Percentiles rank a stretch among this genome's conserved stretches.
Evolutionary conservation across 2,888 invertebrate species (phyloP).

Genomic region (Bursaphelenchus okinawaensis): DNA sequence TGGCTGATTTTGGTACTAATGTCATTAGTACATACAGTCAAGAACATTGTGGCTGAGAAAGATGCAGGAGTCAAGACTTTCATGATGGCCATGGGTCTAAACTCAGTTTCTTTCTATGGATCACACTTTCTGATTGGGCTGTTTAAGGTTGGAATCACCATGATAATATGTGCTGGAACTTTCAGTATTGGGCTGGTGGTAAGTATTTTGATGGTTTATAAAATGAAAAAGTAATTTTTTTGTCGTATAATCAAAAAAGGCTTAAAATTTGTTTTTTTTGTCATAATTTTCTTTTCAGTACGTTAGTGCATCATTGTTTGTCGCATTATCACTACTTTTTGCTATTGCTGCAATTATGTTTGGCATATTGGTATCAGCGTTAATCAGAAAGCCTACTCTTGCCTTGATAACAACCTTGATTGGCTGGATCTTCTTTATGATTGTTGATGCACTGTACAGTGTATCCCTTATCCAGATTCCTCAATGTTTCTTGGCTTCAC

Average conservation of each 20-base stretch:
- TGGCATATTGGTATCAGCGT: conserved; percentile 27
- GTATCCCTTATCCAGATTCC: conserved; percentile 23
- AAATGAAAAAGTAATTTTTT: neutral
- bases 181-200: conserved; percentile 22
- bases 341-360: conserved; percentile 20
- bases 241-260: too few relatives aligned
- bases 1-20: conserved; percentile 41
- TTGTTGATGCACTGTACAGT: conserved; percentile 15
- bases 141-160: conserved; percentile 39
- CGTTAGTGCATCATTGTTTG: conserved; percentile 22
- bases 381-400: conserved; percentile 16
- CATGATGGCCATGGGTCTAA: conserved; percentile 52
- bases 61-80: conserved; percentile 44
- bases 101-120: conserved; percentile 43
- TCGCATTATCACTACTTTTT: conserved; percentile 20
- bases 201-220: conserved; percentile 4
- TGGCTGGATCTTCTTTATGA: conserved; percentile 11
- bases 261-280: too few relatives aligned
- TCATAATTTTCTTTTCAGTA: conserved; percentile 19
- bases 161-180: conserved; percentile 31
- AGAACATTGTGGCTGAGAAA: conserved; percentile 49
- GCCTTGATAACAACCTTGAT: conserved; percentile 13
- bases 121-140: conserved; percentile 45
- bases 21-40: conserved; percentile 42
- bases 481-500: conserved; percentile 31